Conservation (phyloP, 2,113 vertebrate species). For the Oreocharis arfaki region DNA sequence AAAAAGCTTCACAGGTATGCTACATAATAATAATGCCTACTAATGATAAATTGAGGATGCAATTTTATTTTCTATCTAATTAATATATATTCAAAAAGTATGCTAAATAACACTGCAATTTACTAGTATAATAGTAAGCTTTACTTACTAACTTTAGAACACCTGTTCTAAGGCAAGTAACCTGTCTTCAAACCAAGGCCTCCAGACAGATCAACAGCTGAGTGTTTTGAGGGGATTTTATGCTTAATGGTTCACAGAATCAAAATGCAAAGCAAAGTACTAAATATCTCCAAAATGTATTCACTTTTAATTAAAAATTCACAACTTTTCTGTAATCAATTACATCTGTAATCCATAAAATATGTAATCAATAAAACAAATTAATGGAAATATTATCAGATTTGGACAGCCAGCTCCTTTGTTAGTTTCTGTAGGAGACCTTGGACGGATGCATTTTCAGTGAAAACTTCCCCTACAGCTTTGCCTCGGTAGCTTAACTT, state of each 20-base stretch:
- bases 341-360: background rate
- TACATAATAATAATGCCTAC: background rate
- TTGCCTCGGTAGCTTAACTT: conserved; percentile 32
- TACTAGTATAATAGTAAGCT: background rate
- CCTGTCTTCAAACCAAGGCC: background rate
- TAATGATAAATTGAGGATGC: background rate
- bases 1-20: background rate
- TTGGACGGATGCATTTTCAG: background rate
- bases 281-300: background rate
- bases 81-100: background rate
- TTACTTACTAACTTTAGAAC: background rate
- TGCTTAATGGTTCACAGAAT: background rate
- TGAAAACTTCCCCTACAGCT: background rate
- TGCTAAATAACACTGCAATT: background rate
- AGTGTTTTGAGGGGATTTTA: background rate
- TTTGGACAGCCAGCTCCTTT: background rate
- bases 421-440: background rate
- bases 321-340: background rate
- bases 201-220: background rate
- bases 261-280: background rate
- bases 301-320: background rate
- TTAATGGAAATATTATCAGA: background rate
- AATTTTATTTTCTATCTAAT: background rate
- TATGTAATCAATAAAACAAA: background rate
- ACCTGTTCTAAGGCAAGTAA: background rate